These are phyloP conservation scores for Erpobdella octoculata DNA, from an alignment of 2,888 invertebrate genomes.

Conservation along the genomic window DNA sequence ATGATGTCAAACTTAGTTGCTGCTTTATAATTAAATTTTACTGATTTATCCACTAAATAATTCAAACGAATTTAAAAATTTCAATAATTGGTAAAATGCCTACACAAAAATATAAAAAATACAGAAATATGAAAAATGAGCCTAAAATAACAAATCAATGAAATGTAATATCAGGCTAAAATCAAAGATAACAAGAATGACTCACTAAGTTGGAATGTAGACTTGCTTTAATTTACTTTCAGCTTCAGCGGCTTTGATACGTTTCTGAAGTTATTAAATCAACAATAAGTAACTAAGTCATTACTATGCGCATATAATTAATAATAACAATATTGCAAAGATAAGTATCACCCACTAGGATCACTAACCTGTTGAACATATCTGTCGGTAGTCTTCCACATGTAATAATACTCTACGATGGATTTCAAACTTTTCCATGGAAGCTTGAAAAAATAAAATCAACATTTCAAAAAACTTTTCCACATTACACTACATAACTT, in stretches of 20 bases:
- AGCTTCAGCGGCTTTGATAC: constrained; percentile 93
- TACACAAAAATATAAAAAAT: no score
- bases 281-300: no score
- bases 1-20: no score
- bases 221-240: constrained; percentile 98
- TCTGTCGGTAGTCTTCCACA: constrained; percentile 99
- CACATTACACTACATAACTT: no score
- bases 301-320: constrained; percentile 50
- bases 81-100: no score
- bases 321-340: neutral
- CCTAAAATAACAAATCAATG: no score
- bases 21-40: no score
- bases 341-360: neutral
- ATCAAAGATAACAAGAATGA: constrained; percentile 34
- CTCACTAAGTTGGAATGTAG: constrained; percentile 73
- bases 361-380: constrained; percentile 69
- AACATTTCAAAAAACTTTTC: neutral
- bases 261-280: no score
- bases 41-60: no score
- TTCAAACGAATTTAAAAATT: no score
- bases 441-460: constrained; percentile 58
- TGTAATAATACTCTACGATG: constrained; percentile 98
- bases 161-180: no score
- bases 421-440: constrained; percentile 97
- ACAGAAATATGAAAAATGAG: no score